Evolutionary conservation across 2,113 vertebrate genomes (phyloP), one percentile per base, ranked within the genome.

Genomic region (Zapus hudsonius): DNA sequence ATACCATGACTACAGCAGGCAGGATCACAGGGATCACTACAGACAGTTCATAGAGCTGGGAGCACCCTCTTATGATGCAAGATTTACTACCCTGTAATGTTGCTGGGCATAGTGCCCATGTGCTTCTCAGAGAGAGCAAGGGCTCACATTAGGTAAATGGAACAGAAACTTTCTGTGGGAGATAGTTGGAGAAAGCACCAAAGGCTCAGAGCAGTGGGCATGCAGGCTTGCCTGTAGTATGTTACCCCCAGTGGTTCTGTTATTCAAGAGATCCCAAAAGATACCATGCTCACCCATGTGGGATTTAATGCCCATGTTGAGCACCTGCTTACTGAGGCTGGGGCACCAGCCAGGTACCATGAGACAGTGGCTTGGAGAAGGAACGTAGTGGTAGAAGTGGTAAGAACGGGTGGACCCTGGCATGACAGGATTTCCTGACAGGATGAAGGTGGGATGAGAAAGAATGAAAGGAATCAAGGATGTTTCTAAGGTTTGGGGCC

Each of bases 241-340:
- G 31, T 11, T 17, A 76, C 9, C 38, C 59, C 1, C 4, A 0
- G 1, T 9, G 2, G 19, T 13, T 27, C 38, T 42, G 44, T 12
- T 76, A 42, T 75, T 19, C 38, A 61, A 36, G 52, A 63, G 78
- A 80, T 25, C 57, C 36, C 55, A 29, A 59, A 59, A 9, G 57
- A 59, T 20, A 9, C 52, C 23, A 59, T 79, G 38, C 29, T n/a
- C 19, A 38, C 76, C 15, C n/a, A 40, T 4, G 36, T 5, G 57
- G 61, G 23, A 5, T 12, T 40, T 61, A 42, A 29, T 42, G 29
- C 29, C 13, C 19, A 29, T 22, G 22, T 29, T 7, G 19, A 44
- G 61, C 80, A 82, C 40, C 80, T 44, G 80, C 29, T 33, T 61
- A 33, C 29, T 13, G 61, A 44, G 40, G 38, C 40, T 15, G 29